Base-by-base conservation (phyloP, 2,888 invertebrate species). In the Lampropteryx suffumata region DNA sequence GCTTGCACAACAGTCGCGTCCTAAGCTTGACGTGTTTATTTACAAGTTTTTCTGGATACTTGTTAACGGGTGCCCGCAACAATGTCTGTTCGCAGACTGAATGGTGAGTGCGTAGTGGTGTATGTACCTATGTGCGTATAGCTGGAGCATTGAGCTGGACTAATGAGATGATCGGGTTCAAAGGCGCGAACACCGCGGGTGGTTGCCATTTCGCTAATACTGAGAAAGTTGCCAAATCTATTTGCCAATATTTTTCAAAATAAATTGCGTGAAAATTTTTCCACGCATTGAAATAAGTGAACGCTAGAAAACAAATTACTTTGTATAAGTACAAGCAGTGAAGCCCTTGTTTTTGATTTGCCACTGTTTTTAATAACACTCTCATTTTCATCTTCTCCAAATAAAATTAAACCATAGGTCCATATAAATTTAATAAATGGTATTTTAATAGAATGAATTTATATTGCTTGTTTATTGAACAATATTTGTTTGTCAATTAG, bases 161-260 rank as follows among this genome's bases (percentile, higher is more conserved):
- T 88, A 88, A 90, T 87, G 84, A 83, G 77, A 75, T 79, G 85
- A 83, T 86, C 79, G 87, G 73, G 84, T 89, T 87, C 89, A 87
- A 88, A 88, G 80, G 81, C 82, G 71, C 64, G 73, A 30, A 65
- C 80, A 69, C 85, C 62, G 67, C 84, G 81, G 84, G 86, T 67
- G 80, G 76, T 66, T 64, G 69, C 72, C 74, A 81, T 79, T 79
- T 74, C 73, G 71, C 75, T 68, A 66, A 72, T 66, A 71, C 61
- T 3, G 2, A 17, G 57, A 65, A 59, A 57, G 58, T 52, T 47
- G 40, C 47, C 12, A 51, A 50, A 51, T 33, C 14, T 34, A 33
- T 30, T 50, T 39, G 10, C 48, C 41, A 24, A 7, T 24, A 45
- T 34, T 33, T 36, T 46, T 41, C 46, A 21, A 10, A 29, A 45